Evolutionary conservation across 2,888 invertebrate species (phyloP).

Genomic region (Apantesis nais): DNA sequence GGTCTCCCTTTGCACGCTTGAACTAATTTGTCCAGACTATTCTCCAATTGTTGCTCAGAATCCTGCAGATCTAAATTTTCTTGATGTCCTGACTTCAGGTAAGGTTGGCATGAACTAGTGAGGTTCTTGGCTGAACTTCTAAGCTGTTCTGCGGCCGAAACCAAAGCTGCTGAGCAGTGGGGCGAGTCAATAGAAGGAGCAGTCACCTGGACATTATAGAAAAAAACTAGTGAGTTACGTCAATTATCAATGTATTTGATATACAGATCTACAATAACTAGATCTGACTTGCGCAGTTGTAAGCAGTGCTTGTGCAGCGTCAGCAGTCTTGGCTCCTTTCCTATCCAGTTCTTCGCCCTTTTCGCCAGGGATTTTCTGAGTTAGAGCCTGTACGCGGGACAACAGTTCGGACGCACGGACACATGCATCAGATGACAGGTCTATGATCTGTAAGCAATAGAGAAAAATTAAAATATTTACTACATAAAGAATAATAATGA

Average conservation of each 20-base stretch:
- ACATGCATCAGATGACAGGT: slow-evolving; percentile 11
- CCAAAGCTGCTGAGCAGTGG: slow-evolving; percentile 3
- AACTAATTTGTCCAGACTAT: neutral
- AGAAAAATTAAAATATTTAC: neutral
- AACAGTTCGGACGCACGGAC: slow-evolving; percentile 39
- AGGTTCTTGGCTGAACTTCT: slow-evolving; percentile 10
- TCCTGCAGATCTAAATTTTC: slow-evolving; percentile 6
- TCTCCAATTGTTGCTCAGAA: slow-evolving; percentile 32
- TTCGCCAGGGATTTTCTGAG: slow-evolving; percentile 40
- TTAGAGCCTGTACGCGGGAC: slow-evolving; percentile 52
- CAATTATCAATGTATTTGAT: neutral
- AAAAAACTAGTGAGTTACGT: neutral
- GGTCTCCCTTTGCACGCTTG: neutral
- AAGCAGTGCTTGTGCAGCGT: neutral
- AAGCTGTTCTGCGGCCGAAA: slow-evolving; percentile 7
- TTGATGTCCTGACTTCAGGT: slow-evolving; percentile 1
- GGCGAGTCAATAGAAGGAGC: slow-evolving; percentile 7
- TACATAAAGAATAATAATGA: neutral
- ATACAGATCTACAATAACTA: neutral
- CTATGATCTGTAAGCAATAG: slow-evolving; percentile 13
- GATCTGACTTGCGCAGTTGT: neutral
- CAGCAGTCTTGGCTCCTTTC: slow-evolving; percentile 34
- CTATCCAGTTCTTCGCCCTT: slow-evolving; percentile 50
- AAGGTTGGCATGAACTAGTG: neutral
- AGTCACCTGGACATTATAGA: slow-evolving; percentile 6